These are phyloP conservation scores for Caenorhabditis wallacei DNA, from an alignment of 2,888 invertebrate species.

Conservation along the genomic window DNA sequence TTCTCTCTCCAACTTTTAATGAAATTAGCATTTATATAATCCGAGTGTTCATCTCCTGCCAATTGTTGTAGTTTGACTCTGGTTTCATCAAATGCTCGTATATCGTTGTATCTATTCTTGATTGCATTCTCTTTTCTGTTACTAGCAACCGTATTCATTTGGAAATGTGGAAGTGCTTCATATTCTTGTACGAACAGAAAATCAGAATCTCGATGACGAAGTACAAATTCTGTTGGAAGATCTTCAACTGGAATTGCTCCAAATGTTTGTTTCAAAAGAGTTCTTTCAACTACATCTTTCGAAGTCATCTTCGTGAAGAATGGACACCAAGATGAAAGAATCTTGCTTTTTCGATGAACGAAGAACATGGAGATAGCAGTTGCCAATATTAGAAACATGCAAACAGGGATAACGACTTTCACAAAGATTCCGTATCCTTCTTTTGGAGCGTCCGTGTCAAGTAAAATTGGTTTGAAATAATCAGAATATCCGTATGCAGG, in stretches of 20 bases:
- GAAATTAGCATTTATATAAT: conserved; percentile 86
- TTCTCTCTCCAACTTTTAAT: conserved; percentile 85
- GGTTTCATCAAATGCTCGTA: conserved; percentile 85
- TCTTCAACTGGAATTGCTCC: conserved; percentile 79
- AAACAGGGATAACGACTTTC: conserved; percentile 60
- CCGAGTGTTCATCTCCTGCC: conserved; percentile 78
- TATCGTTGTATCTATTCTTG: conserved; percentile 84
- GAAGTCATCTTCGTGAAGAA: conserved; percentile 64
- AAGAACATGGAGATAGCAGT: conserved; percentile 55
- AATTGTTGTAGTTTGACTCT: conserved; percentile 84
- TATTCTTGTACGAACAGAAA: conserved; percentile 82
- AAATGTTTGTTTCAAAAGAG: conserved; percentile 62
- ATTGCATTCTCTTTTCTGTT: conserved; percentile 77
- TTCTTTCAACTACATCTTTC: conserved; percentile 65
- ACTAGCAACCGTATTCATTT: conserved; percentile 77
- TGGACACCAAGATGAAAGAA: conserved; percentile 60
- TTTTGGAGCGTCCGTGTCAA: conserved; percentile 64
- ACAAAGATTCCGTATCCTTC: conserved; percentile 43
- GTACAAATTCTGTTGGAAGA: conserved; percentile 79
- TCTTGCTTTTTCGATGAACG: conserved; percentile 49
- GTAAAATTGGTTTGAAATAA: conserved; percentile 81
- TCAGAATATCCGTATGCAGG: conserved; percentile 81
- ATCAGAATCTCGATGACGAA: conserved; percentile 82
- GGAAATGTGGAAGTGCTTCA: conserved; percentile 79
- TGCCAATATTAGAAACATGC: conserved; percentile 62